phyloP scores from a whole-genome alignment of 2,888 invertebrate genomes.

The Cactoblastis cactorum region DNA sequence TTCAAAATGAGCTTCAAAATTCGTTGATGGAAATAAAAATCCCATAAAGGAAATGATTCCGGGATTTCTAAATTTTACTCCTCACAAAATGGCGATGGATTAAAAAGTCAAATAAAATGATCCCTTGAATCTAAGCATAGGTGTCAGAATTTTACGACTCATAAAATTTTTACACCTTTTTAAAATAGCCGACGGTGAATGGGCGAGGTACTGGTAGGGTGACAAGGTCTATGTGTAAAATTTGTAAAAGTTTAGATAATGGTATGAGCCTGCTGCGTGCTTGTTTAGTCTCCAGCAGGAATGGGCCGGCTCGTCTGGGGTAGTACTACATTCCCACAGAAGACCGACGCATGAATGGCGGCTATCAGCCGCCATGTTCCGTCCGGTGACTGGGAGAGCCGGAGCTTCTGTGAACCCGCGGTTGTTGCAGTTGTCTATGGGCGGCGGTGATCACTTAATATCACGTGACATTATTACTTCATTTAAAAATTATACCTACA shows the following conservation, averaged over 20 bases:
- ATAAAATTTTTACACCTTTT: constrained; percentile 59
- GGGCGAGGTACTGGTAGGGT: constrained; percentile 17
- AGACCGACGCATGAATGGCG: too few species aligned
- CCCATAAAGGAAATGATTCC: constrained; percentile 18
- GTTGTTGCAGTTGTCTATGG: too few species aligned
- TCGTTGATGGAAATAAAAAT: constrained; percentile 15
- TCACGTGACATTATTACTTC: too few species aligned
- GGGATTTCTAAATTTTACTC: constrained; percentile 17
- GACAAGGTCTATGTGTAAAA: background rate
- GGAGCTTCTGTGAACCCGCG: too few species aligned
- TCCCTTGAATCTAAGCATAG: constrained; percentile 35
- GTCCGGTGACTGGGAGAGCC: too few species aligned
- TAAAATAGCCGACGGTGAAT: constrained; percentile 30
- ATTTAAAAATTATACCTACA: too few species aligned
- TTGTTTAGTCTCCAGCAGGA: too few species aligned
- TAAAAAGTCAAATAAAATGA: constrained; percentile 40
- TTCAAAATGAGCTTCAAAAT: constrained; percentile 6
- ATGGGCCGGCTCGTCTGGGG: too few species aligned
- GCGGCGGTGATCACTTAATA: too few species aligned
- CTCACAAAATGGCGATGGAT: constrained; percentile 25
- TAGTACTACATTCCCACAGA: too few species aligned
- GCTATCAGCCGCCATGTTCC: too few species aligned
- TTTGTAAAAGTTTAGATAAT: background rate
- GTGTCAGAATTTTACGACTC: constrained; percentile 42
- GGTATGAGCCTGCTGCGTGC: too few species aligned